These are phyloP conservation scores for Carassius gibelio DNA, from an alignment of 2,113 vertebrate genomes.

Conservation along the genomic window DNA sequence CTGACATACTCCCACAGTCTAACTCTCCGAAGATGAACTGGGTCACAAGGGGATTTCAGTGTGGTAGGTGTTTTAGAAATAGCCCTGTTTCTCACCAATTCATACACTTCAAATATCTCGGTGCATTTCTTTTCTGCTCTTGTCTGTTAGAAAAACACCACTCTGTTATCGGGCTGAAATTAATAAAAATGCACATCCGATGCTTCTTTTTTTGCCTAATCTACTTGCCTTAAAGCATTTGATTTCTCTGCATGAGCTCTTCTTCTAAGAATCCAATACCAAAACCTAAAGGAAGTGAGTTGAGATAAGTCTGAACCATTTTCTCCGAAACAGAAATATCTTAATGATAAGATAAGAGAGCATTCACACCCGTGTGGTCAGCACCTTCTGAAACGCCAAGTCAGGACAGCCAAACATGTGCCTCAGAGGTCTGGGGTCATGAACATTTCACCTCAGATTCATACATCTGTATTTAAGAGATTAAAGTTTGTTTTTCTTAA, in stretches of 20 bases:
- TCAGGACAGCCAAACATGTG: background rate
- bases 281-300: conserved; percentile 7
- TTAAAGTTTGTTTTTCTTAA: background rate
- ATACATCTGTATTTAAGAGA: background rate
- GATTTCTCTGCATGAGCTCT: background rate
- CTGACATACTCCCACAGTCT: conserved; percentile 48
- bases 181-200: background rate
- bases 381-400: background rate
- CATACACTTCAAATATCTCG: background rate
- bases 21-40: conserved; percentile 40
- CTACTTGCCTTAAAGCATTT: background rate
- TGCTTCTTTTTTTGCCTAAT: background rate
- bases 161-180: background rate
- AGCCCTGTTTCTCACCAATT: conserved; percentile 18
- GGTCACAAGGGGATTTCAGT: conserved; percentile 53
- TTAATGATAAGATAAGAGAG: background rate
- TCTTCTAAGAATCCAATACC: conserved; percentile 10
- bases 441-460: background rate
- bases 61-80: conserved; percentile 40
- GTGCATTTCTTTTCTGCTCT: background rate
- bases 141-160: background rate
- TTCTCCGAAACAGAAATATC: background rate
- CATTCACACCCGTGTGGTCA: background rate
- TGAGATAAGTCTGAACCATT: conserved; percentile 3
- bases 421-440: background rate